A percentile compares a stretch with the other conserved stretches of the same genome.
Evolutionary conservation across 2,113 vertebrate species (phyloP).

Genomic region (Amia ocellicauda): DNA sequence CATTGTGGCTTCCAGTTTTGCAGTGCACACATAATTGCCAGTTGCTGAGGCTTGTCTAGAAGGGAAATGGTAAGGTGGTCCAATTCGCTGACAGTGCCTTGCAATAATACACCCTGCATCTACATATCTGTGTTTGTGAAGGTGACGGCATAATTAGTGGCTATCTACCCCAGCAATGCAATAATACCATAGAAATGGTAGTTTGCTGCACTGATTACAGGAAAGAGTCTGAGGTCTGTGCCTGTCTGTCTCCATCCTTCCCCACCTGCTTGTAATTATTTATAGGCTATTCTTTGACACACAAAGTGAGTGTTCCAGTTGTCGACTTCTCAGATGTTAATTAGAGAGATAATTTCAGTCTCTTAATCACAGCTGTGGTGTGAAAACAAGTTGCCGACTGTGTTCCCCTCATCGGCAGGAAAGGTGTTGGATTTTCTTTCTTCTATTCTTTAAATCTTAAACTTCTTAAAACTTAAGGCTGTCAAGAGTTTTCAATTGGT

Average conservation of each 20-base stretch:
- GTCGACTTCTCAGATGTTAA: slow-evolving; percentile 28
- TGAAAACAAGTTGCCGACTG: too few relatives aligned
- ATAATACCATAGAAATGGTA: neutral
- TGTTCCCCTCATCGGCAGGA: neutral
- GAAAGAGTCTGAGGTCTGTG: neutral
- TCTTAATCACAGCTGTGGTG: neutral
- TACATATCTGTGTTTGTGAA: neutral
- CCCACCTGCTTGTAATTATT: slow-evolving; percentile 17
- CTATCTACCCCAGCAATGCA: neutral
- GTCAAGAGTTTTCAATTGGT: too few relatives aligned
- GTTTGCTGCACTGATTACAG: neutral
- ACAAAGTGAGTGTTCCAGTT: slow-evolving; percentile 17
- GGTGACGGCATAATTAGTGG: slow-evolving; percentile 5
- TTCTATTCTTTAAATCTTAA: slow-evolving; percentile 22
- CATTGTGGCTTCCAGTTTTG: neutral
- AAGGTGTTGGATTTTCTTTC: slow-evolving; percentile 8
- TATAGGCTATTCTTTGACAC: slow-evolving; percentile 12
- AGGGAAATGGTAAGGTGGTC: neutral
- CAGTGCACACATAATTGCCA: neutral
- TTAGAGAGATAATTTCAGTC: slow-evolving; percentile 8
- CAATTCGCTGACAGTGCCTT: neutral
- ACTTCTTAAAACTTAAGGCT: neutral
- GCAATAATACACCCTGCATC: neutral
- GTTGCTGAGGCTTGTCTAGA: neutral
- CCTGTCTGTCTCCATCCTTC: neutral